A percentile compares a stretch with the other conserved stretches of the same genome.
Evolutionary conservation across 64 coral and sea anemone genomes (phyloP).

Genomic region (Stylophora pistillata): DNA sequence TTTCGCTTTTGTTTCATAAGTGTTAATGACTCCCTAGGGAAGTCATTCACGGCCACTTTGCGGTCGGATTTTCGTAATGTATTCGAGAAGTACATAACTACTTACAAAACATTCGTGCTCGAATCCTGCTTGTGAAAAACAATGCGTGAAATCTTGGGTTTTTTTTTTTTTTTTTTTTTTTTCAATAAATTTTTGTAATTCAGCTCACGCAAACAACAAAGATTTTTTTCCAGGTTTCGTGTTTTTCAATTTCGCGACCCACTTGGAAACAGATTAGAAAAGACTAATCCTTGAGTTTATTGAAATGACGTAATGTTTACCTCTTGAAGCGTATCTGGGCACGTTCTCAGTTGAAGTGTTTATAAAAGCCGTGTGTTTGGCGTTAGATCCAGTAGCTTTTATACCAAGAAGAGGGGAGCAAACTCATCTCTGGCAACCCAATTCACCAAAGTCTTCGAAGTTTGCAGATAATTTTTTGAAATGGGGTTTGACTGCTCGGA

Average conservation of each 20-base stretch:
- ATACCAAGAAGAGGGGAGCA: not conserved
- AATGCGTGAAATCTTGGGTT: not conserved
- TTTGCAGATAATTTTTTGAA: not conserved
- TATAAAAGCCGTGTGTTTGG: too few species aligned
- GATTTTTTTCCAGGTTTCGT: too few species aligned
- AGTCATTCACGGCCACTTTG: not conserved
- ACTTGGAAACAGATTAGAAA: too few species aligned
- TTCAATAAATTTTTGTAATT: too few species aligned
- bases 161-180: too few species aligned
- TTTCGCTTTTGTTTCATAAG: not conserved
- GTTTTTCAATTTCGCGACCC: too few species aligned
- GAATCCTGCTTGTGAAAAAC: not conserved
- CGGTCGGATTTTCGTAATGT: not conserved
- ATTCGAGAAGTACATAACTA: not conserved
- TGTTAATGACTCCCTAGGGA: constrained; percentile 17
- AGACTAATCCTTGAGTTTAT: too few species aligned
- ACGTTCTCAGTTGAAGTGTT: too few species aligned
- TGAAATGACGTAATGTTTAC: too few species aligned
- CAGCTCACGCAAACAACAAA: too few species aligned
- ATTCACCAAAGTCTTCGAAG: not conserved
- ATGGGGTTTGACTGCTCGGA: not conserved
- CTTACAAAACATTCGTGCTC: not conserved
- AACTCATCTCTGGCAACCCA: not conserved
- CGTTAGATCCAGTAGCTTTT: too few species aligned
- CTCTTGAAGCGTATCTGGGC: too few species aligned